Evolutionary conservation across 2,113 vertebrate genomes (phyloP).

Genomic region (Prunella fulvescens): DNA sequence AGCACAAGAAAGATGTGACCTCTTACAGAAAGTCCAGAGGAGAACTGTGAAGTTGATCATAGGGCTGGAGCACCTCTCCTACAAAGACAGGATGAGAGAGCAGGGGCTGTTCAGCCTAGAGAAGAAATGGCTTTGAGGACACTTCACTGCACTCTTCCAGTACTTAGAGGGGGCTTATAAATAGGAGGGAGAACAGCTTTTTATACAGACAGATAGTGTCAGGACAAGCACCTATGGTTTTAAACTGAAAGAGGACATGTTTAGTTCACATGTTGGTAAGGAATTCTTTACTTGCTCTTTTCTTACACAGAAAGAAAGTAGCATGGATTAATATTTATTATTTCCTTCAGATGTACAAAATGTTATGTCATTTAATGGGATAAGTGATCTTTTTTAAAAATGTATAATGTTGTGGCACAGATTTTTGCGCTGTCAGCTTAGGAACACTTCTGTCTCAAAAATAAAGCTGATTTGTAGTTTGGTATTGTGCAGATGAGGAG

Average conservation of each 20-base stretch:
- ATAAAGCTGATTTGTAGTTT: neutral
- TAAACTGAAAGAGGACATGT: neutral
- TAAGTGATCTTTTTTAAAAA: neutral
- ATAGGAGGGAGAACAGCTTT: neutral
- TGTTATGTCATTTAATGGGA: neutral
- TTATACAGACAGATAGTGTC: neutral
- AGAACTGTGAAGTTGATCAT: neutral
- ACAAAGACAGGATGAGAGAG: neutral
- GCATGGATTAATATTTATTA: neutral
- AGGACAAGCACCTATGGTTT: neutral
- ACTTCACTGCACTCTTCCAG: rapidly evolving
- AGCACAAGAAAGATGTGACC: neutral
- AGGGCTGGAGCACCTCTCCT: neutral
- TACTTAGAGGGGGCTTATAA: neutral
- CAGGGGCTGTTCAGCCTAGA: neutral
- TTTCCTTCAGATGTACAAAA: neutral
- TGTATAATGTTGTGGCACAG: constrained; percentile 12
- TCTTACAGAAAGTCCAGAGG: neutral
- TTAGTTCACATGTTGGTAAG: neutral
- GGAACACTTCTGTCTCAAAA: neutral
- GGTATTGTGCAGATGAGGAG: neutral
- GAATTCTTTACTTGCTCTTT: neutral
- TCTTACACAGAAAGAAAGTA: neutral
- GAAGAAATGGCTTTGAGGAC: neutral
- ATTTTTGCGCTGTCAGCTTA: neutral